Base-by-base conservation (phyloP, 2,888 invertebrate species). In the Nineta flava region DNA sequence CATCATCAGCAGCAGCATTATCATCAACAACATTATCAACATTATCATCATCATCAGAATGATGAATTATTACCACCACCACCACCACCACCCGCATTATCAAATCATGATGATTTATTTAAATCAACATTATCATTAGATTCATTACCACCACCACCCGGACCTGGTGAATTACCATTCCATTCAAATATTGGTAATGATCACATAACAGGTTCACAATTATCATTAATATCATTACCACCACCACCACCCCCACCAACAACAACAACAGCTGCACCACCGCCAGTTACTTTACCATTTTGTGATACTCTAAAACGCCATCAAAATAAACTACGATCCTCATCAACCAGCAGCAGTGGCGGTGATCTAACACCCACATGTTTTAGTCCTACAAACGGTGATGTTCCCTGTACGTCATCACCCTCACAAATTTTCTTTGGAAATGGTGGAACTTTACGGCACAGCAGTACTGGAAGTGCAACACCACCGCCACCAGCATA, bases 121-220 rank as follows among this genome's bases (percentile, higher is more conserved):
- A 77, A 83, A 48, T 86, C 86, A 1, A 85, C 82, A 12, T 68
- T 85, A 10, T 87, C 87, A 19, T 65, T 87, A 40, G 87, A 87
- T 57, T 86, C 85, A n/a, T 65, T 87, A 52, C 86, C 85, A 0
- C 87, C 86, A 13, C 87, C 87, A 1, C 83, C 76, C 45, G 81
- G 81, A 40, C 81, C 81, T 5, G 69, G 66, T 48, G 75, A 75
- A 53, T 58, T 75, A 17, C 71, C 74, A 10, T 68, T 73, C 58
- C 3, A n/a, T 13, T n/a, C 17, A n/a, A 17, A 16, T 34, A 21
- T n/a, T 2, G 65, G 69, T 41, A 69, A 69, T 2, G 69, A 70
- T 46, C 79, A 81, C 52, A 65, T 81, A 9, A 74, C 76, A 10
- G 85, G 83, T 4, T 85, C 86, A 6, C 81, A 82, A 59, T 65